Evolutionary conservation across 1,140 invertebrate genomes (phyloP), one percentile per base, ranked within the genome.

Genomic region (Leucophenga varia): DNA sequence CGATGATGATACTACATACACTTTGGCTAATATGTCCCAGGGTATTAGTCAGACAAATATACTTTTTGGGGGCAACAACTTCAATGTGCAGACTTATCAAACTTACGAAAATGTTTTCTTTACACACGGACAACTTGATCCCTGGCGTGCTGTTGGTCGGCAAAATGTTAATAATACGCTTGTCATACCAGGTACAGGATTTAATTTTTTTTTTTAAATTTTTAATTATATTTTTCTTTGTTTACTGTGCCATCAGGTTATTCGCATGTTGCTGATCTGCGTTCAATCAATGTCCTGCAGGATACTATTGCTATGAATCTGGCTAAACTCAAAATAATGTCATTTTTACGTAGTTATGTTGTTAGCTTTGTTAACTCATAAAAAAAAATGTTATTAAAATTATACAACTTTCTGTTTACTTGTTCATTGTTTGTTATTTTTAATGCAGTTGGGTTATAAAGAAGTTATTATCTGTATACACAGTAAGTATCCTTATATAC

Each of bases 111-210:
- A 80, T 47, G 81, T 84, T 2, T 78, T 86, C 40, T 84, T 84
- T 50, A 81, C 82, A 19, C 85, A 86, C 63, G 85, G 85, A 21
- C 64, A 76, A 35, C 64, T 84, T 16, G 84, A 87, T 71, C 84
- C 85, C 1, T 86, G 84, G 84, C 53, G 61, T 34, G 49, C 56
- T 18, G 13, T 68, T 47, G 65, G 70, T 12, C 37, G 55, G 14
- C 65, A 63, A 40, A 13, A 16, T 12, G 61, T 56, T 13, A 10
- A 20, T 6, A 54, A 61, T 59, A 81, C 19, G 48, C 16, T 63
- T 10, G 49, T 61, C 32, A 38, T 72, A 30, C 13, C 61, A 43
- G 68, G 69, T 68, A 22, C 43, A 18, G 14, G 17, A 16, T 2
- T 41, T 54, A 49, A 43, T 50, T 38, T 48, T 43, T 48, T 51